phyloP scores from a whole-genome alignment of 35 echinoderm and acorn worm genomes.

The Apostichopus japonicus region DNA sequence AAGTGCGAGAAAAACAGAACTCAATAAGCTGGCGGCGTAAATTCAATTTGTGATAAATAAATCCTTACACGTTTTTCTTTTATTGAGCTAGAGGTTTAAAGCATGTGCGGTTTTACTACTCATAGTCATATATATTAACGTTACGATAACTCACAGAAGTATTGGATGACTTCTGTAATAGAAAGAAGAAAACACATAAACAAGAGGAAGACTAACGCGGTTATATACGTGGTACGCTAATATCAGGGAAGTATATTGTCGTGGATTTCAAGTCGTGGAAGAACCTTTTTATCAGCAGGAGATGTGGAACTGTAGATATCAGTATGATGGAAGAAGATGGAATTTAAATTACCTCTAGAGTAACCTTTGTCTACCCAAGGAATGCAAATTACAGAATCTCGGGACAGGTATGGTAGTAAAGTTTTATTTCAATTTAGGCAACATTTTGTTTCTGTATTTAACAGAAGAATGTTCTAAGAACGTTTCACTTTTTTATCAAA shows the following conservation, averaged over 20 bases:
- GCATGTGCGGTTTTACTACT: background rate
- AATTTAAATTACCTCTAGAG: too few relatives aligned
- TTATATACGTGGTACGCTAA: background rate
- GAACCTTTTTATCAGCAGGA: background rate
- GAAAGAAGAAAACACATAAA: too few relatives aligned
- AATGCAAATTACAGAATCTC: too few relatives aligned
- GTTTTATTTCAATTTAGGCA: too few relatives aligned
- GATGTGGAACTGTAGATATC: background rate
- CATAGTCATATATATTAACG: background rate
- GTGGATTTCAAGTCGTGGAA: background rate
- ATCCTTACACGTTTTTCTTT: slow-evolving; percentile 8
- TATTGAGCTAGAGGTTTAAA: background rate
- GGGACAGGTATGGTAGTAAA: too few relatives aligned
- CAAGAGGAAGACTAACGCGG: background rate
- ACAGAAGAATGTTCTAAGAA: too few relatives aligned
- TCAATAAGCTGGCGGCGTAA: background rate
- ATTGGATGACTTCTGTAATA: background rate
- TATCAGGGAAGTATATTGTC: background rate
- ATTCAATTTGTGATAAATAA: slow-evolving; percentile 12
- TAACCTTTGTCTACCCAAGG: too few relatives aligned
- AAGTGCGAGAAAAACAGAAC: background rate
- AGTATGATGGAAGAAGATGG: background rate
- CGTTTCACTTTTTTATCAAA: too few relatives aligned
- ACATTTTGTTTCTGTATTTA: too few relatives aligned
- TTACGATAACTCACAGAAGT: slow-evolving; percentile 4